A percentile compares a stretch with the other conserved stretches of the same genome.
phyloP scores from a whole-genome alignment of 2,113 vertebrate species.

The Okapia johnstoni region DNA sequence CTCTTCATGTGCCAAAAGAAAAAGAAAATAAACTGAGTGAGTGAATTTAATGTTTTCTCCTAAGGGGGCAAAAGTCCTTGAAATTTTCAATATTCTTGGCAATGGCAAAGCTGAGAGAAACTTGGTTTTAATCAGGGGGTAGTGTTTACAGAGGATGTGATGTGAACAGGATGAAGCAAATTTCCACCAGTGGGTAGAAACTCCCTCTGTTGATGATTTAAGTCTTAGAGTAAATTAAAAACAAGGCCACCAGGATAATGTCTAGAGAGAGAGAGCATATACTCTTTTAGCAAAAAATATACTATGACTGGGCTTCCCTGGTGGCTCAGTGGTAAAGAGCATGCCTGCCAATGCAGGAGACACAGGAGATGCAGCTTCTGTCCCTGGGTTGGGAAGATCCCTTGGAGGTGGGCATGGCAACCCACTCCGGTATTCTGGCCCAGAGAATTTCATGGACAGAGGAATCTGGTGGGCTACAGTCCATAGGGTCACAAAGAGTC shows the following conservation, averaged over 20 bases:
- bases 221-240: background rate
- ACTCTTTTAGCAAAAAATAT: background rate
- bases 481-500: background rate
- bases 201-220: background rate
- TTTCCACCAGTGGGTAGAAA: background rate
- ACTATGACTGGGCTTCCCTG: background rate
- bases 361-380: background rate
- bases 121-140: background rate
- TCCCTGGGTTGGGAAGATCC: background rate
- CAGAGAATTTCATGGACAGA: background rate
- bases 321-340: background rate
- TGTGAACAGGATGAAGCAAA: background rate
- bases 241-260: no score
- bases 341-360: background rate
- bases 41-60: background rate
- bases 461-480: background rate
- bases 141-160: background rate
- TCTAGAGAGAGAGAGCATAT: background rate
- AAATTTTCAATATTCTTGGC: background rate
- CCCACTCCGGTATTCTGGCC: background rate
- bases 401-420: background rate
- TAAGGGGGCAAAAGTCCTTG: background rate
- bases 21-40: background rate
- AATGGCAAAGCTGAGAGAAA: accelerated
- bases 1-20: constrained; percentile 53